Percentiles rank a stretch among this genome's conserved stretches.
Conservation (phyloP, 2,888 invertebrate genomes). For the Hirtodrosophila duncani region DNA sequence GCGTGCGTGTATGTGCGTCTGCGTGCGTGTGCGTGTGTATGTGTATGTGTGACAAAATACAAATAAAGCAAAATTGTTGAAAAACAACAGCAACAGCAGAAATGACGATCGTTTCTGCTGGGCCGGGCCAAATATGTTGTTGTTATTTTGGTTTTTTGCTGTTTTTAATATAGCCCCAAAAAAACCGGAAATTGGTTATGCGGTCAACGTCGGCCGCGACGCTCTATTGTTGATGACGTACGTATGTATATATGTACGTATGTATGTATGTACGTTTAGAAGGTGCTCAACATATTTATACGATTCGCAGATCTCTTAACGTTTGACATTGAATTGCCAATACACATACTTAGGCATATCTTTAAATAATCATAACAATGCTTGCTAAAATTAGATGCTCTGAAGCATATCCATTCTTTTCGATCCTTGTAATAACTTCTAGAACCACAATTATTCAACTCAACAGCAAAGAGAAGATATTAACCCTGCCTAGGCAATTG, state of each 20-base stretch:
- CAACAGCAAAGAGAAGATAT: no score
- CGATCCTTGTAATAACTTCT: no score
- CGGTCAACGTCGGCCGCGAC: constrained; percentile 39
- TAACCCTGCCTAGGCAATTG: no score
- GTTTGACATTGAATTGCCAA: no score
- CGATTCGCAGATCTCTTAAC: no score
- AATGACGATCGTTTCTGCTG: no score
- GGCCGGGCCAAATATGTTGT: constrained; percentile 39
- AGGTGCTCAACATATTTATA: no score
- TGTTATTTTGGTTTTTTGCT: constrained; percentile 24
- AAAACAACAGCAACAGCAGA: constrained; percentile 31
- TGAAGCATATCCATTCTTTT: no score
- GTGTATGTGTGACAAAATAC: constrained; percentile 57
- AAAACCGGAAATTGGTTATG: constrained; percentile 71
- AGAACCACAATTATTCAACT: no score
- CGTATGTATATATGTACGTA: constrained; percentile 8
- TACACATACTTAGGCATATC: no score
- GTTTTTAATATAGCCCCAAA: constrained; percentile 6
- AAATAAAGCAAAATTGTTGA: constrained; percentile 62
- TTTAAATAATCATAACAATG: no score
- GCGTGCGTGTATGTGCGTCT: constrained; percentile 2
- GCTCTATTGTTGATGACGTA: constrained; percentile 64
- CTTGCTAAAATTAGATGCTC: no score
- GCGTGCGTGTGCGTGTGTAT: constrained; percentile 6
- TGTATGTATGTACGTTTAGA: constrained; percentile 2